Evolutionary conservation across 2,113 vertebrate genomes (phyloP).

Genomic region (Notothenia coriiceps): DNA sequence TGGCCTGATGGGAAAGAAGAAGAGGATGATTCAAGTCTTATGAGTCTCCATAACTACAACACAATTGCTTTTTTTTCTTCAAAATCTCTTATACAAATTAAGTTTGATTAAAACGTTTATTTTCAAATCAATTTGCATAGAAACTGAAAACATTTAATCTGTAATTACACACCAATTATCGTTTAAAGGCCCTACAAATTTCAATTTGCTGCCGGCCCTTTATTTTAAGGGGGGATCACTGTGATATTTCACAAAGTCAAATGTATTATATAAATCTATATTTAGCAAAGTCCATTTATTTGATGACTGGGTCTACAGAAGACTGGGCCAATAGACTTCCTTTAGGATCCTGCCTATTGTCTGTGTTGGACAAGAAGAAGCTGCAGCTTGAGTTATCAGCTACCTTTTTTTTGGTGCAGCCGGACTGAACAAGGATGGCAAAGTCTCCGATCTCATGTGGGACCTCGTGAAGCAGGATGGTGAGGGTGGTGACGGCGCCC

Average conservation of each 20-base stretch:
- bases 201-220: background rate
- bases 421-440: conserved; percentile 93
- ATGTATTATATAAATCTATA: too few species aligned
- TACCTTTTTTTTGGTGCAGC: conserved; percentile 94
- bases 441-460: conserved; percentile 96
- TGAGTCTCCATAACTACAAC: background rate
- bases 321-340: too few species aligned
- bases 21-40: background rate
- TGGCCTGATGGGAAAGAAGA: conserved; percentile 83
- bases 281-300: too few species aligned
- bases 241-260: too few species aligned
- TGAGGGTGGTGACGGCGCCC: conserved; percentile 90
- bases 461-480: conserved; percentile 93
- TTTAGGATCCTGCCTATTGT: background rate
- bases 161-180: background rate
- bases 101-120: background rate
- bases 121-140: background rate
- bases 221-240: background rate
- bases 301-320: too few species aligned
- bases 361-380: background rate
- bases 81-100: background rate
- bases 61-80: background rate
- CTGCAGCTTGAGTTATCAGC: background rate
- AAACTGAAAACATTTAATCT: background rate
- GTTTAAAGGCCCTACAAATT: background rate